Base-by-base conservation (phyloP, 2,888 invertebrate species). In the Eretmocerus hayati region DNA sequence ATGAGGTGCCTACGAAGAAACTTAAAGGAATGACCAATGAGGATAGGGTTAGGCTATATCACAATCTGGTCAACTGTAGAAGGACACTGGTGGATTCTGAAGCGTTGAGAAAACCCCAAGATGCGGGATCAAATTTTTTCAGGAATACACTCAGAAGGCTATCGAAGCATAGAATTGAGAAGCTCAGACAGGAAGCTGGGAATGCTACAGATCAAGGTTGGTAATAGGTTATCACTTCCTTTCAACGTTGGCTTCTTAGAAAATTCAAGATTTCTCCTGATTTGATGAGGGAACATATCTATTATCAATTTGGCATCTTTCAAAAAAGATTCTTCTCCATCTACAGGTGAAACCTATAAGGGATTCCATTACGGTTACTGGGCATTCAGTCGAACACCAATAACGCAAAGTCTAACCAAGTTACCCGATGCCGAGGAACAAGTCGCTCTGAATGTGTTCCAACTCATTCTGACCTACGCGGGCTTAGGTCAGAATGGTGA, bases 391-490 rank as follows among this genome's bases (percentile, higher is more conserved):
- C 82, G 91, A 56, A 81, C 84, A 52, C 78, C 81, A 6, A 74
- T 93, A 47, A 81, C 85, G 2, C 91, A 92, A 72, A 87, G 88
- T 61, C 79, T 95, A 52, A 87, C 87, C 48, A 82, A 86, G 61
- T 78, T 93, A 53, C 84, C 87, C 43, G 92, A 93, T 71, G 82
- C 85, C 2, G 91, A 92, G 60, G 87, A 94, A 65, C 87, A 89
- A 58, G 79, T 87, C 13, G 87, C 91, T 65, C 73, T 91, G 59
- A 88, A 88, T 72, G 87, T 93, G 63, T 95, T 93, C 69, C 88
- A 90, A 72, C 79, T 84, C 36, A 87, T 94, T 65, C 78, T 95
- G 59, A 88, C 90, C 19, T 95, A 92, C 72, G 88, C 91, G 4
- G 91, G 92, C 0, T 74, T 92, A 4, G 84, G 83, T 40, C 81